Evolutionary conservation across 2,888 invertebrate species (phyloP), one percentile per base, ranked within the genome.

Genomic region (Cinara cedri): DNA sequence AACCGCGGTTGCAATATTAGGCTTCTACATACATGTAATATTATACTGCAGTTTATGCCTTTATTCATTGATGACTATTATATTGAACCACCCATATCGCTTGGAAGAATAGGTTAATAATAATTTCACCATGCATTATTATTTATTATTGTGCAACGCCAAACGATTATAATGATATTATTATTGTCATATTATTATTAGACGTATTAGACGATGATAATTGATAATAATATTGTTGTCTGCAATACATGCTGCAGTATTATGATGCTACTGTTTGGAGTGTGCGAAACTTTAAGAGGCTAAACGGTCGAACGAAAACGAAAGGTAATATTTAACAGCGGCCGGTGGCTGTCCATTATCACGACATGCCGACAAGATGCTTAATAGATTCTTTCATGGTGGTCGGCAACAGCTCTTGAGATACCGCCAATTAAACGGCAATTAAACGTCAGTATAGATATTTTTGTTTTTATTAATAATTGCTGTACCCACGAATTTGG

Each of bases 391-490:
- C 72, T 54, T 54, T 75, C 74, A 75, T 51, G 74, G 74, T 75
- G 74, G 74, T 65, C 74, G 74, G 51, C 63, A 65, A 63, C 63
- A 44, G 74, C 54, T 54, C 62, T 42, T 21, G 42, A 65, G 44
- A 11, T 54, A 75, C 44, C 65, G 54, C 63, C 54, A 75, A 75
- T 75, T 75, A 74, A 74, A 74, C 63, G 63, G 21, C 74, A 63
- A 65, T 75, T 74, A 62, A 42, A 51, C 63, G 49, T 24, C n/a
- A n/a, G 54, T 16, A n/a, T n/a, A 9, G 21, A 42, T 21, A 63
- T 54, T 54, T 75, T 42, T 9, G 74, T 75, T 75, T 75, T 75
- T 74, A 63, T 65, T 42, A 34, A 19, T 51, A 65, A 62, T n/a
- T n/a, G 34, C 51, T 49, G 34, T 49, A 2, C 19, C 10, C 13